phyloP scores from a whole-genome alignment of 2,888 invertebrate genomes.

The Corbicula japonica region DNA sequence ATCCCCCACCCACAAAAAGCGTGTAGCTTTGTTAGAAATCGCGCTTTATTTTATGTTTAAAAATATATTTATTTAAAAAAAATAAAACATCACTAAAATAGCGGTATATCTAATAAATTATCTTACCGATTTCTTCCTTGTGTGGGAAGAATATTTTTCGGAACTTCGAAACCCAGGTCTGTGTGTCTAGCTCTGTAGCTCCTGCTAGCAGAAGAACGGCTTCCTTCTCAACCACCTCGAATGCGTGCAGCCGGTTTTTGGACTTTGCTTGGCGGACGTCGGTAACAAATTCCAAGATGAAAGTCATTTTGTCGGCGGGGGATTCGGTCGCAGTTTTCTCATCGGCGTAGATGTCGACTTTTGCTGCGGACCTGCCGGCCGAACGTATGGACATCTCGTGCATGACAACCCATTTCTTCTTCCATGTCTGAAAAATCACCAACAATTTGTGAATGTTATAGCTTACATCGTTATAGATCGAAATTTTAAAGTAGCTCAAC shows the following conservation, averaged over 20 bases:
- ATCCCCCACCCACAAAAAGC: too few species aligned
- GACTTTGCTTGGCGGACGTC: conserved; percentile 73
- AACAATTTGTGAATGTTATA: too few species aligned
- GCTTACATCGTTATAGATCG: too few species aligned
- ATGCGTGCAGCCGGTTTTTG: conserved; percentile 77
- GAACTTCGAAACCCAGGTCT: conserved; percentile 75
- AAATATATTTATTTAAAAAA: background rate
- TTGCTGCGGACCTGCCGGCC: conserved; percentile 71
- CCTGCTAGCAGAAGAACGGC: conserved; percentile 77
- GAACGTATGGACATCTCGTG: conserved; percentile 77
- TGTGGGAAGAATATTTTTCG: conserved; percentile 77
- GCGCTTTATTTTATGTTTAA: background rate
- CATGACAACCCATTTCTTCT: conserved; percentile 77
- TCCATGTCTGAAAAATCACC: conserved; percentile 76
- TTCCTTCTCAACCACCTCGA: conserved; percentile 76
- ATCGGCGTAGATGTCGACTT: conserved; percentile 75
- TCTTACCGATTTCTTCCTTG: conserved; percentile 52
- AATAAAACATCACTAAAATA: background rate
- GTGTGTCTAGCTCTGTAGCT: conserved; percentile 69
- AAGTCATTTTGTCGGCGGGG: conserved; percentile 73
- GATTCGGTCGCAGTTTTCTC: conserved; percentile 65
- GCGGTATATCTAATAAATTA: background rate
- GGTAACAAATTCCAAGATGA: conserved; percentile 77
- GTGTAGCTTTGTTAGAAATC: background rate
- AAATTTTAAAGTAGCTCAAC: too few species aligned